These are phyloP conservation scores for Paramuricea clavata DNA, from an alignment of 92 coral and sea anemone genomes.

Conservation along the genomic window DNA sequence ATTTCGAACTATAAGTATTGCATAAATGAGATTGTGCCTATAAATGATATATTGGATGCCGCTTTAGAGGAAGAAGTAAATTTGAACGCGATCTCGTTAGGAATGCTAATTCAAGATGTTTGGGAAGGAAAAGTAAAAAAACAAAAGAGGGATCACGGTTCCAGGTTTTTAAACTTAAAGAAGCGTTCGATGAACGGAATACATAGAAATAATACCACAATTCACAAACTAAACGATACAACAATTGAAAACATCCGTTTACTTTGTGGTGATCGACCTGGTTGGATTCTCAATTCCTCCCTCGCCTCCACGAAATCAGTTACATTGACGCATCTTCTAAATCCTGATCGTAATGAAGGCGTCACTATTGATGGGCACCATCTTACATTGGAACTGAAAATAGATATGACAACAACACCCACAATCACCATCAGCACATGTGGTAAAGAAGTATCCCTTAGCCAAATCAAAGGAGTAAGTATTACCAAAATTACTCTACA, in stretches of 20 bases:
- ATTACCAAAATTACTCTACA: neutral
- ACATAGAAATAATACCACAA: neutral
- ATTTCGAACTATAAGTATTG: neutral
- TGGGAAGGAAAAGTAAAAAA: neutral
- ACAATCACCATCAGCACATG: neutral
- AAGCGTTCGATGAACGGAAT: neutral
- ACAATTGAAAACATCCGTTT: neutral
- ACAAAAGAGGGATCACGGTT: neutral
- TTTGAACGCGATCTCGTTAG: neutral
- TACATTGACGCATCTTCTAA: neutral
- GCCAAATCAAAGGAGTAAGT: neutral
- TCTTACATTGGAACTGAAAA: neutral
- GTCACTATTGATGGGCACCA: neutral
- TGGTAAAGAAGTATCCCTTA: conserved; percentile 1
- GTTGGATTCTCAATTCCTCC: neutral
- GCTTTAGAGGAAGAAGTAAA: neutral
- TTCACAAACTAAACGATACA: neutral
- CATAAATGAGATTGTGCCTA: neutral
- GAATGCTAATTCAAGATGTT: neutral
- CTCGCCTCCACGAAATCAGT: neutral
- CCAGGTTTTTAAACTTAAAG: neutral
- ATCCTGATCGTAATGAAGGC: neutral
- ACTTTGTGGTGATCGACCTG: neutral
- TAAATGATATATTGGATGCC: neutral
- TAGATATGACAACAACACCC: neutral